Evolutionary conservation across 2,888 invertebrate species (phyloP), one percentile per base, ranked within the genome.

Genomic region (Stenodema calcarata): DNA sequence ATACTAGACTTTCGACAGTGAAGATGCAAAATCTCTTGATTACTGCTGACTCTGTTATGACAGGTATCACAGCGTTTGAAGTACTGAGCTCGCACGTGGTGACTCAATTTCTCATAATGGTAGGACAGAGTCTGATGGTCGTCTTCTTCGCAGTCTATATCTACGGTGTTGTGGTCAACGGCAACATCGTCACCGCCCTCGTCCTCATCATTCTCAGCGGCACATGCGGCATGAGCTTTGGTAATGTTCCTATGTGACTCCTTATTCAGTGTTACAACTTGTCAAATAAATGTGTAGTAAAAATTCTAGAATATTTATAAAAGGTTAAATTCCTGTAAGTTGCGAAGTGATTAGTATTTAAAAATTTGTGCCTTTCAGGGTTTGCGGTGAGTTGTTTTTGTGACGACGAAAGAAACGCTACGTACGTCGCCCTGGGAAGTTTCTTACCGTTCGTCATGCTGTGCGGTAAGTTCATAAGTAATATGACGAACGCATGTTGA

Each of bases 181-280:
- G 98, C 0, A 94, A 95, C 3, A 91, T 97, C 4, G 92, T 93
- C 35, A 94, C 95, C 93, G 95, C 97, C 11, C 92, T 95, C n/a
- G 89, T 94, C 0, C 92, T 98, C 12, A 95, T 96, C 0, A 91
- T 97, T 0, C 92, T 97, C 50, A 96, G 96, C 86, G 98, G 98
- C 16, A 91, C 98, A 27, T 97, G 97, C 90, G 98, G 98, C 90
- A 98, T 98, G 98, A 95, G 95, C 87, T 97, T 97, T 90, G 97
- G 96, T 96, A 92, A 92, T 35, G 7, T 35, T 35, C 35, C 35
- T 35, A 35, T 35, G 7, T 35, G n/a, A 35, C 35, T 35, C 7
- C 35, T 35, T 35, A 35, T 35, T n/a, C n/a, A n/a, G n/a, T n/a
- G n/a, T n/a, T n/a, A n/a, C n/a, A n/a, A n/a, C n/a, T n/a, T n/a